Evolutionary conservation across 2,113 vertebrate genomes (phyloP).

Genomic region (Maccullochella peelii): DNA sequence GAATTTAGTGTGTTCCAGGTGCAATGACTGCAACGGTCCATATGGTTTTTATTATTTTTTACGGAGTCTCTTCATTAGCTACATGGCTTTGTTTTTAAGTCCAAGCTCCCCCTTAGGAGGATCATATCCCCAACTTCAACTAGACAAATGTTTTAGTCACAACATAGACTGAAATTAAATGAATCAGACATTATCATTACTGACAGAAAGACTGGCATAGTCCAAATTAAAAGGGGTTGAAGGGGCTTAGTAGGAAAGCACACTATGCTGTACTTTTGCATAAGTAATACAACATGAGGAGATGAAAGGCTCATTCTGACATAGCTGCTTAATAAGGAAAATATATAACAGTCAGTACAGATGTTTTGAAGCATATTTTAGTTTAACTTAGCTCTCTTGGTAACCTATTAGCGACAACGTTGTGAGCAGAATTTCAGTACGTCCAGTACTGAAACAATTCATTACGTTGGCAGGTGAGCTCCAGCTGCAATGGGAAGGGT

Average conservation of each 20-base stretch:
- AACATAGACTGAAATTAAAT: conserved; percentile 46
- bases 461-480: conserved; percentile 43
- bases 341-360: conserved; percentile 73
- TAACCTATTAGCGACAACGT: conserved; percentile 20
- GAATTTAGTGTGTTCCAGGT: conserved; percentile 51
- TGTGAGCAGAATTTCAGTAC: conserved; percentile 43
- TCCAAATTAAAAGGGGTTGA: conserved; percentile 42
- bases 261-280: conserved; percentile 54
- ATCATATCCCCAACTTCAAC: conserved; percentile 32
- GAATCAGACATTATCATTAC: conserved; percentile 47
- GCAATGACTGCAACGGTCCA: conserved; percentile 52
- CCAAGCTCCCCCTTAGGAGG: conserved; percentile 18
- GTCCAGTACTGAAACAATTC: conserved; percentile 43
- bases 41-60: conserved; percentile 31
- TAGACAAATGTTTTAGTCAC: conserved; percentile 48
- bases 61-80: conserved; percentile 52
- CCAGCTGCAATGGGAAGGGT: conserved; percentile 27
- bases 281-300: conserved; percentile 32
- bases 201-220: conserved; percentile 49
- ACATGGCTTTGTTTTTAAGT: conserved; percentile 54
- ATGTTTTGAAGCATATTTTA: conserved; percentile 57
- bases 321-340: conserved; percentile 60
- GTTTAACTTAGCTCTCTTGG: conserved; percentile 54
- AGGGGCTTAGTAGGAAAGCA: conserved; percentile 32
- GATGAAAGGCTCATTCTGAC: conserved; percentile 39